Evolutionary conservation across 2,797 vertebrate species (phyloP).

Genomic region (Smutsia temminckii): DNA sequence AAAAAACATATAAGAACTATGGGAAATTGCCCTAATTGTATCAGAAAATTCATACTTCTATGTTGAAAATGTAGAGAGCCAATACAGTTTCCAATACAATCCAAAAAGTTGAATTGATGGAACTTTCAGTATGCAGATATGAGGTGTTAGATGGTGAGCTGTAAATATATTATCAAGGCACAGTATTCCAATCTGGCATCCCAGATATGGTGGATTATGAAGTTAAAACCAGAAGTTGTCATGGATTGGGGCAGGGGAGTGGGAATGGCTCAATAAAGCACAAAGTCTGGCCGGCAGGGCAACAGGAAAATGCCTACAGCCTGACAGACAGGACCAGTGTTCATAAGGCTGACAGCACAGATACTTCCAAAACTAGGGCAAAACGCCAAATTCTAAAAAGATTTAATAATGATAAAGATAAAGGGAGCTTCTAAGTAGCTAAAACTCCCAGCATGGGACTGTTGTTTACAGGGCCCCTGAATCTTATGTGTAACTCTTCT

Average conservation of each 20-base stretch:
- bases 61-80: neutral
- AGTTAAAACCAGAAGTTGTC: neutral
- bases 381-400: neutral
- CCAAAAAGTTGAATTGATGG: neutral
- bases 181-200: neutral
- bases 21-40: neutral
- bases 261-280: neutral
- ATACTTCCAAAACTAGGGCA: neutral
- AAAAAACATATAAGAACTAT: neutral
- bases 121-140: neutral
- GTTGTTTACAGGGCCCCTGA: neutral
- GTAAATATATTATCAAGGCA: neutral
- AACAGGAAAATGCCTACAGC: neutral
- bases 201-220: neutral
- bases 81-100: neutral
- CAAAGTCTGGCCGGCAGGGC: neutral
- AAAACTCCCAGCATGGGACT: neutral
- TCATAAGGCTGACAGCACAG: neutral
- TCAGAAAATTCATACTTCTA: neutral
- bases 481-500: neutral
- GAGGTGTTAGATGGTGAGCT: neutral
- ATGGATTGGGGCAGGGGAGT: neutral
- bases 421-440: constrained; percentile 12
- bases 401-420: neutral
- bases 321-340: too few species aligned